Percentiles rank a stretch among this genome's conserved stretches.
Conservation (phyloP, 2,113 vertebrate genomes). For the Pimephales promelas region DNA sequence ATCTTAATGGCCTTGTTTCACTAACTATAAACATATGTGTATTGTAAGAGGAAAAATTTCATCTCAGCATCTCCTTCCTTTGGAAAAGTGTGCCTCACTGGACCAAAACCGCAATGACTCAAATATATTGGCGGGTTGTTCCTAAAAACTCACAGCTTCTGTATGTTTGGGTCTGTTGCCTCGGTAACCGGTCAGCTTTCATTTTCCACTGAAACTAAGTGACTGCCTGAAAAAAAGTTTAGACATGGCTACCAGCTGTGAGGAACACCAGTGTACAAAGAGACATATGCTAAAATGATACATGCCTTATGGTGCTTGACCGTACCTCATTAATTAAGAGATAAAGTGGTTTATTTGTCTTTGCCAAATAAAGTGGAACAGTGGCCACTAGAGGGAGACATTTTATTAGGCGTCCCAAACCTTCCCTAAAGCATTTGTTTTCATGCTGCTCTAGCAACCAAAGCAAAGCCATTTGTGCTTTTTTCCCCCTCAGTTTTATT, state of each 20-base stretch:
- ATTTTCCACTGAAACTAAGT: constrained; percentile 39
- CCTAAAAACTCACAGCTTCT: constrained; percentile 31
- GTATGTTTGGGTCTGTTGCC: constrained; percentile 61
- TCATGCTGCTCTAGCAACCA: not conserved
- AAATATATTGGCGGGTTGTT: constrained; percentile 38
- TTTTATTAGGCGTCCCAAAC: constrained; percentile 1
- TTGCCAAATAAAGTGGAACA: not conserved
- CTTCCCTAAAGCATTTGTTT: not conserved
- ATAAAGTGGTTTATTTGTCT: not conserved
- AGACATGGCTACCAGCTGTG: constrained; percentile 35
- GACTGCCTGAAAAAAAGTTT: not conserved
- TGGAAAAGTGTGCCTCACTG: constrained; percentile 29
- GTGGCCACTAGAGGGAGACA: constrained; percentile 72
- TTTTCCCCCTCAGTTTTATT: too few relatives aligned
- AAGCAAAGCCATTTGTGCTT: not conserved
- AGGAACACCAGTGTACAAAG: not conserved
- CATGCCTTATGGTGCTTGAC: not conserved
- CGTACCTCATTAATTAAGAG: not conserved
- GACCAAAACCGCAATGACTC: constrained; percentile 45
- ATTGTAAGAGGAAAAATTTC: not conserved
- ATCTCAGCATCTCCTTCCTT: constrained; percentile 21
- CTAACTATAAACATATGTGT: constrained; percentile 12
- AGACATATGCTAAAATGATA: not conserved
- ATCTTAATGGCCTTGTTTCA: not conserved
- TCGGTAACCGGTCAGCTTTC: constrained; percentile 56